Base-by-base conservation (phyloP, 2,113 vertebrate species). In the Austrofundulus limnaeus region DNA sequence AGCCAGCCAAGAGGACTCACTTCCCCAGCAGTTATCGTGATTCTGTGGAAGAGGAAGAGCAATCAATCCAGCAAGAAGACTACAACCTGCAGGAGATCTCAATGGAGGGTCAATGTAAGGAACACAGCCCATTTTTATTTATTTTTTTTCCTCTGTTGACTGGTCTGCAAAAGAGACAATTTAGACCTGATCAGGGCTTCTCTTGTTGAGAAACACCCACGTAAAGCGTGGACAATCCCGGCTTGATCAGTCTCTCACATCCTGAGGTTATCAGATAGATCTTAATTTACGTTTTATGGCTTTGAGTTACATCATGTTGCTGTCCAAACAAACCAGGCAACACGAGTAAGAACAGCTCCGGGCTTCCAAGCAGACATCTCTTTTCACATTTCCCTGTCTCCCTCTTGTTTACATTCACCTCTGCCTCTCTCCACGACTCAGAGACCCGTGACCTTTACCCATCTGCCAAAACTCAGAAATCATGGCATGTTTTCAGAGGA, bases 1-100 rank as follows among this genome's bases (percentile, higher is more conserved):
- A 86, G 66, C 82, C 94, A 69, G 94, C 93, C 95, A 96, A 90
- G 83, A 92, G 85, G 83, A 84, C 83, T 71, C 70, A 66, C 59
- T 76, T 75, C 66, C 61, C 82, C 67, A 84, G 77, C 90, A 93
- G 78, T 90, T 92, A 83, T 90, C 88, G 85, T 90, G 94, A 95
- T 90, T 90, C 89, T 71, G 85, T 86, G 83, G 86, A 89, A 66
- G 72, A 87, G 88, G 87, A 91, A 61, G 87, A 93, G 87, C 54
- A 78, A 38, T 50, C 55, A 53, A 82, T 87, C 57, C 84, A 77
- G 55, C 92, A 92, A 71, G 85, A 91, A 75, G 77, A 85, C 51
- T 78, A 45, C 72, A 75, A 66, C 72, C 88, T 79, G 67, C 88
- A 88, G 71, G 77, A 87, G 45, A 85, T 84, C 67, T 86, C 90